These are phyloP conservation scores for Neoaliturus tenellus DNA, from an alignment of 2,888 invertebrate genomes.

Conservation along the genomic window DNA sequence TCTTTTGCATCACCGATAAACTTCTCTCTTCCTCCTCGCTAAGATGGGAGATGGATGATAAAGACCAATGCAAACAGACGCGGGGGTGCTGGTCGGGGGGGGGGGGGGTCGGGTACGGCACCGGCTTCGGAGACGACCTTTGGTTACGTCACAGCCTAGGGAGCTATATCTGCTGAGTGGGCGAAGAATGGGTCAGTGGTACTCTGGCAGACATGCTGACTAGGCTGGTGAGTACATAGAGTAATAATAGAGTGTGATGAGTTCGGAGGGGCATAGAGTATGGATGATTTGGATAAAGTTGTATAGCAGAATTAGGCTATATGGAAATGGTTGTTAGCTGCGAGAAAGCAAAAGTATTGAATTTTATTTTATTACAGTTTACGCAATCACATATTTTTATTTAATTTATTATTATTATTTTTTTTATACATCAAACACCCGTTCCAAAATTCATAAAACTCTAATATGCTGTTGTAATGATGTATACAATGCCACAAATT, in stretches of 20 bases:
- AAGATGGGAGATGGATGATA: neutral
- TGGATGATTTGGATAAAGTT: neutral
- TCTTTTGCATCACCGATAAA: neutral
- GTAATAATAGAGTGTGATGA: no score
- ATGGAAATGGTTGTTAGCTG: neutral
- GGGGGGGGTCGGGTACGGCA: neutral
- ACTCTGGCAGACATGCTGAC: constrained; percentile 11
- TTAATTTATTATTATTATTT: no score
- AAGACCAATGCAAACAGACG: neutral
- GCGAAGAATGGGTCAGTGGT: neutral
- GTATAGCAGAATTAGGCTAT: neutral
- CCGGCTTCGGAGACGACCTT: constrained; percentile 11
- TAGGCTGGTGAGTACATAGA: constrained; percentile 31
- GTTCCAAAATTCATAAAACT: no score
- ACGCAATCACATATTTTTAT: no score
- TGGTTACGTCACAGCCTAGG: neutral
- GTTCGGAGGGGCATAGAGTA: neutral
- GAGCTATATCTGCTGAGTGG: constrained; percentile 8
- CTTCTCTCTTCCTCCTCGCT: neutral
- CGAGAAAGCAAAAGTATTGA: no score
- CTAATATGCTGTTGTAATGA: no score
- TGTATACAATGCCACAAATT: no score
- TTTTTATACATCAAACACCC: no score
- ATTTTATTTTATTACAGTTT: no score
- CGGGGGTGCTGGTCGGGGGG: neutral